phyloP scores from a whole-genome alignment of 1,140 invertebrate species.

The Mylabris phalerata region DNA sequence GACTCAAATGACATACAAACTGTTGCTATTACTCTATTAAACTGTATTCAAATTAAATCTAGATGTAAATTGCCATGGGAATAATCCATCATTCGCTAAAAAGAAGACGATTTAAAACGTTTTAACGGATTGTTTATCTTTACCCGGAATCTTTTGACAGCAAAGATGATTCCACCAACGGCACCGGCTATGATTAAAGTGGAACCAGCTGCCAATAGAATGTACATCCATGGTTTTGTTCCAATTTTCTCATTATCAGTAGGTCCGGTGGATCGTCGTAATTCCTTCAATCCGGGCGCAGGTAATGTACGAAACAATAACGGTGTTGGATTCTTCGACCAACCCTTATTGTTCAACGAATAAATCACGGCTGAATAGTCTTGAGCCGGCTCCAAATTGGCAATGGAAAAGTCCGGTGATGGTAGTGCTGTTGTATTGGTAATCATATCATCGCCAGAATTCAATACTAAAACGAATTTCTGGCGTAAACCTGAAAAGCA shows the following conservation, averaged over 20 bases:
- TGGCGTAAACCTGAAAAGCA: constrained; percentile 40
- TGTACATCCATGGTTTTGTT: constrained; percentile 39
- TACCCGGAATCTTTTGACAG: constrained; percentile 36
- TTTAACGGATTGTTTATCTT: not conserved
- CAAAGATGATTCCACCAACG: constrained; percentile 36
- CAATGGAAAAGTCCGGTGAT: constrained; percentile 39
- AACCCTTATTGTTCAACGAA: constrained; percentile 51
- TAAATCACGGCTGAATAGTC: constrained; percentile 47
- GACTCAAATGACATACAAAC: no score
- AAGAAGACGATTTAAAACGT: no score
- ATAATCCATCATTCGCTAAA: no score
- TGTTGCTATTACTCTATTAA: no score
- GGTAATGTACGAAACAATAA: constrained; percentile 33
- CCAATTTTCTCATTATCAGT: constrained; percentile 25
- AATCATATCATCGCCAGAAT: constrained; percentile 29
- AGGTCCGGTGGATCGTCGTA: constrained; percentile 35
- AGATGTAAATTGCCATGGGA: no score
- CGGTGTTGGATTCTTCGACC: constrained; percentile 33
- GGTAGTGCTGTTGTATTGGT: constrained; percentile 33
- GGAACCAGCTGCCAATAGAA: constrained; percentile 38
- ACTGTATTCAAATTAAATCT: no score
- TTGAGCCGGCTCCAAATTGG: constrained; percentile 42
- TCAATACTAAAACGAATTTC: constrained; percentile 42
- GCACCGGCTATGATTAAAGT: constrained; percentile 38
- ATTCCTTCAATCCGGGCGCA: constrained; percentile 39